phyloP scores from a whole-genome alignment of 2,888 invertebrate genomes.

The Anthoptus insignis region DNA sequence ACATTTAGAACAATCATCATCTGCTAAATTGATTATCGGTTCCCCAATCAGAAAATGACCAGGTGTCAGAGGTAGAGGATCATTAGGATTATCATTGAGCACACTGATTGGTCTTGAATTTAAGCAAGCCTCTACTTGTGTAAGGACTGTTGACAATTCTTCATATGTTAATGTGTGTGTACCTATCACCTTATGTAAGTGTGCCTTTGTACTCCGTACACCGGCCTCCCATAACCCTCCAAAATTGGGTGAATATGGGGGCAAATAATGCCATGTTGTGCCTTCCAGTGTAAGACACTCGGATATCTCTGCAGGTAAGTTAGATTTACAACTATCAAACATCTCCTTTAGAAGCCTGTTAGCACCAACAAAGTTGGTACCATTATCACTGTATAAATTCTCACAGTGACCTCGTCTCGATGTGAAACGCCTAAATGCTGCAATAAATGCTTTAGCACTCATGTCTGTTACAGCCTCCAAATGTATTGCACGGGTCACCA shows the following conservation, averaged over 20 bases:
- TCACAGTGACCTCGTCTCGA: slow-evolving; percentile 44
- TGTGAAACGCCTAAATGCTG: slow-evolving; percentile 46
- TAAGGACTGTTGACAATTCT: slow-evolving; percentile 24
- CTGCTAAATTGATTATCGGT: slow-evolving; percentile 27
- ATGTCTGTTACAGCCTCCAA: slow-evolving; percentile 40
- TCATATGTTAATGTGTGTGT: slow-evolving; percentile 31
- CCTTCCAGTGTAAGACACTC: slow-evolving; percentile 21
- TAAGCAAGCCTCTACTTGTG: slow-evolving; percentile 42
- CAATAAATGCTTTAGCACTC: slow-evolving; percentile 40
- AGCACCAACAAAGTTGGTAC: slow-evolving; percentile 43
- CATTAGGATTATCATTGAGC: slow-evolving; percentile 26
- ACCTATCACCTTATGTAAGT: slow-evolving; percentile 33
- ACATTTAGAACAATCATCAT: not conserved
- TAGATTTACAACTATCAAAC: not conserved
- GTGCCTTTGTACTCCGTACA: slow-evolving; percentile 32
- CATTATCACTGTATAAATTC: slow-evolving; percentile 47
- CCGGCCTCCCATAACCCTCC: slow-evolving; percentile 44
- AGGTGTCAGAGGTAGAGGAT: slow-evolving; percentile 42
- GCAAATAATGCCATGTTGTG: slow-evolving; percentile 35
- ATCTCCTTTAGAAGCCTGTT: slow-evolving; percentile 30
- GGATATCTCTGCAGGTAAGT: slow-evolving; percentile 14
- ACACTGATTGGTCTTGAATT: slow-evolving; percentile 38
- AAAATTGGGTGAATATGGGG: slow-evolving; percentile 39
- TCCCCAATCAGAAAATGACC: slow-evolving; percentile 48
- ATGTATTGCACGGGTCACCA: slow-evolving; percentile 42